Evolutionary conservation across 2,113 vertebrate genomes (phyloP).

Genomic region (Chroicocephalus ridibundus): DNA sequence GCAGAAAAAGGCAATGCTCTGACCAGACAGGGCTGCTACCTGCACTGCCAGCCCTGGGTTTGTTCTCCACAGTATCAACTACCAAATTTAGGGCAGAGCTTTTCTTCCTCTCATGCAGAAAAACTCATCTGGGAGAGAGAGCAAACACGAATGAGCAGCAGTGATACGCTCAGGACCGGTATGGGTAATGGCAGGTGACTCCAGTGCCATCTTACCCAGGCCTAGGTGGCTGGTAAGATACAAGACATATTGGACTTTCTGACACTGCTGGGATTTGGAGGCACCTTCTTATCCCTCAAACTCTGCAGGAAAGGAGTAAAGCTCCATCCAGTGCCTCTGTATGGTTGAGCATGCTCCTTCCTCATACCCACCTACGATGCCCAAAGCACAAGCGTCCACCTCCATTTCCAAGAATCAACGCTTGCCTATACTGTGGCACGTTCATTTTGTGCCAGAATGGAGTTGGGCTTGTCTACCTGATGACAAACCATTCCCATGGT

Average conservation of each 20-base stretch:
- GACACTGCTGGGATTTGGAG: not conserved
- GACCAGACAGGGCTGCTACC: not conserved
- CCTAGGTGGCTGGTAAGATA: not conserved
- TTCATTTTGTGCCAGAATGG: not conserved
- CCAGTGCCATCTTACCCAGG: not conserved
- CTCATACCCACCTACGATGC: not conserved
- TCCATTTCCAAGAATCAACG: not conserved
- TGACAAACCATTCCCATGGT: not conserved
- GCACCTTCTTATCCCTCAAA: not conserved
- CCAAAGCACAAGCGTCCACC: not conserved
- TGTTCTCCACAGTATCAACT: not conserved
- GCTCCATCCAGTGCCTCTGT: not conserved
- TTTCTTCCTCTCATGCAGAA: not conserved
- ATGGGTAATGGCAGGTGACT: fast-evolving
- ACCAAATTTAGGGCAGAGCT: not conserved
- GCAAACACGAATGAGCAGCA: not conserved
- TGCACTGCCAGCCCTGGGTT: not conserved
- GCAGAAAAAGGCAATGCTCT: not conserved
- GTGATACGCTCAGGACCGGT: fast-evolving
- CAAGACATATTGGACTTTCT: not conserved
- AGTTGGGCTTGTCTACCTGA: not conserved
- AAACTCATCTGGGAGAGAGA: not conserved
- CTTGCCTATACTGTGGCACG: fast-evolving
- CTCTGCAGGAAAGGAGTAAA: not conserved
- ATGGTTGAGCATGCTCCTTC: not conserved